Evolutionary conservation across 2,888 invertebrate species (phyloP).

Genomic region (Autographa pulchrina): DNA sequence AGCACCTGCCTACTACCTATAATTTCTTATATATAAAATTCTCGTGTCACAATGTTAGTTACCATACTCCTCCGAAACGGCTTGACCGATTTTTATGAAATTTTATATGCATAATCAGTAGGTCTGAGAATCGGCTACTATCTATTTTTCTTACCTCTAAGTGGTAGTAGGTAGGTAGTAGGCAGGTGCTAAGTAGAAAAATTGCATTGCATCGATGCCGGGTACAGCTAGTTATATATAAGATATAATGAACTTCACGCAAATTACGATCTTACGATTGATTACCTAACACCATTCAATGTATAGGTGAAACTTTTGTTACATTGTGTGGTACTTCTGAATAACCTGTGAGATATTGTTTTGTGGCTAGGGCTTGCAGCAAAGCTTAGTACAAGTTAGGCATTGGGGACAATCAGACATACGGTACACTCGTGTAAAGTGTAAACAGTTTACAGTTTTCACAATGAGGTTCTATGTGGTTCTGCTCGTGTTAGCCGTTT

Average conservation of each 20-base stretch:
- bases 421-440: slow-evolving; percentile 28
- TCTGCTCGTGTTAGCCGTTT: slow-evolving; percentile 42
- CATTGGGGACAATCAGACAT: slow-evolving; percentile 29
- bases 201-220: no score
- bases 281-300: neutral
- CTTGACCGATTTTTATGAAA: no score
- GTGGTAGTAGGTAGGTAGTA: no score
- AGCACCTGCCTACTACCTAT: no score
- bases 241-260: neutral
- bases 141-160: no score
- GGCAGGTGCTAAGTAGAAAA: no score
- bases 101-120: no score
- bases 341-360: slow-evolving; percentile 14
- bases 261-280: neutral
- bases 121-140: no score
- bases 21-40: no score
- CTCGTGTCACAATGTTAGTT: no score
- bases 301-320: neutral
- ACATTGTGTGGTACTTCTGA: slow-evolving; percentile 28
- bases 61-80: no score
- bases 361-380: slow-evolving; percentile 24
- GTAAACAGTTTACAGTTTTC: neutral
- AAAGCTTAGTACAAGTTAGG: slow-evolving; percentile 55
- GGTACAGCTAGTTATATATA: no score
- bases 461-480: slow-evolving; percentile 50